Evolutionary conservation across 2,888 invertebrate genomes (phyloP).

Genomic region (Drosophila recens): DNA sequence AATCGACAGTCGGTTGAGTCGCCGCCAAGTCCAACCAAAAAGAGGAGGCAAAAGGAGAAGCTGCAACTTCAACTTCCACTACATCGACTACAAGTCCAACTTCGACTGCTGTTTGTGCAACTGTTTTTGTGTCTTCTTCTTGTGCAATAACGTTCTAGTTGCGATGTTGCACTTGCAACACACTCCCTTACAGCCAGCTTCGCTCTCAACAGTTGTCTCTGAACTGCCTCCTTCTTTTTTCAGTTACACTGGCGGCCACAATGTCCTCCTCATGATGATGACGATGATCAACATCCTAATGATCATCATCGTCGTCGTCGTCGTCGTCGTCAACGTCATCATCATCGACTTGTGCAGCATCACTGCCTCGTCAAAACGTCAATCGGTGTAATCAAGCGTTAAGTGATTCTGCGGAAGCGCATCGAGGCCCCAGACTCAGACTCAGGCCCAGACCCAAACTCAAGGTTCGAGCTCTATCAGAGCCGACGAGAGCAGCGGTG

Average conservation of each 20-base stretch:
- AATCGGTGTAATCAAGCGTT: constrained; percentile 83
- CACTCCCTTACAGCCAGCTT: constrained; percentile 10
- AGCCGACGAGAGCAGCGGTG: background rate
- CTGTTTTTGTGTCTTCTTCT: constrained; percentile 5
- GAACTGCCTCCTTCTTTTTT: constrained; percentile 33
- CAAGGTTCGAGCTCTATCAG: constrained; percentile 6
- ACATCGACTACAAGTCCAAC: background rate
- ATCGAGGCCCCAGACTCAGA: constrained; percentile 45
- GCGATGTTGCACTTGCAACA: constrained; percentile 13
- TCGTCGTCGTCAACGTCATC: constrained; percentile 55
- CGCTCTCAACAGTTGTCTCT: constrained; percentile 56
- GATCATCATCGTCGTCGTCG: constrained; percentile 35
- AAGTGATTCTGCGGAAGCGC: constrained; percentile 83
- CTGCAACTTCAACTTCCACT: constrained; percentile 15
- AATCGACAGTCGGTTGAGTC: constrained; percentile 69
- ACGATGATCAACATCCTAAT: constrained; percentile 27
- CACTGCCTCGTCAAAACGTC: constrained; percentile 80
- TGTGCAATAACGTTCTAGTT: constrained; percentile 40
- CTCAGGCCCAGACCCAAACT: constrained; percentile 10
- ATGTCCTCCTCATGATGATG: constrained; percentile 12
- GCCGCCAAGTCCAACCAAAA: constrained; percentile 6
- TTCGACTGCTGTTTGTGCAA: constrained; percentile 13
- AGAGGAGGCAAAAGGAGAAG: constrained; percentile 12
- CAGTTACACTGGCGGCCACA: constrained; percentile 23
- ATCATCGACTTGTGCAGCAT: constrained; percentile 76